Percentiles rank a stretch among this genome's conserved stretches.
Conservation (phyloP, 2,888 invertebrate species). For the Tenthredo mesomela region DNA sequence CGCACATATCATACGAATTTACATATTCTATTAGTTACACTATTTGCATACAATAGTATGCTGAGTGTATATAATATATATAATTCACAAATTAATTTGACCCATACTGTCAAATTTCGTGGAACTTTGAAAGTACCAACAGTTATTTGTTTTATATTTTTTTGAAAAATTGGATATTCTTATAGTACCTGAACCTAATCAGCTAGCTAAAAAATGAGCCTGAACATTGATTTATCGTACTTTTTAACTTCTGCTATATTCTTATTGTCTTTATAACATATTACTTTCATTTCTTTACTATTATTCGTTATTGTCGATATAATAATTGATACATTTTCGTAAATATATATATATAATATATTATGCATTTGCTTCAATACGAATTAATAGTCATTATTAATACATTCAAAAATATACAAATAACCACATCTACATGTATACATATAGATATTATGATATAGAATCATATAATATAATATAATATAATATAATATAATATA, state of each 20-base stretch:
- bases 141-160: not conserved
- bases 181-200: not conserved
- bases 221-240: conserved; percentile 26
- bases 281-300: conserved; percentile 71
- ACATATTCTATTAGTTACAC: not conserved
- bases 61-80: not conserved
- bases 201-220: conserved; percentile 37
- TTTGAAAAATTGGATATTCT: not conserved
- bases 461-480: conserved; percentile 37
- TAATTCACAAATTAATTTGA: not conserved
- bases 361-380: conserved; percentile 51
- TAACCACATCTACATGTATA: conserved; percentile 56
- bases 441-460: conserved; percentile 46
- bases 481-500: conserved; percentile 32
- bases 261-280: conserved; percentile 36
- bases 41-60: conserved; percentile 5
- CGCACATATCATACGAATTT: conserved; percentile 6
- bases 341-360: conserved; percentile 56
- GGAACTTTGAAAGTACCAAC: not conserved
- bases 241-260: conserved; percentile 58
- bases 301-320: conserved; percentile 72
- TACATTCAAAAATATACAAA: conserved; percentile 62
- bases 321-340: conserved; percentile 70
- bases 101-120: not conserved
- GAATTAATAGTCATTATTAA: conserved; percentile 54